Base-by-base conservation (phyloP, 2,797 vertebrate genomes). In the Hippoglossus hippoglossus region DNA sequence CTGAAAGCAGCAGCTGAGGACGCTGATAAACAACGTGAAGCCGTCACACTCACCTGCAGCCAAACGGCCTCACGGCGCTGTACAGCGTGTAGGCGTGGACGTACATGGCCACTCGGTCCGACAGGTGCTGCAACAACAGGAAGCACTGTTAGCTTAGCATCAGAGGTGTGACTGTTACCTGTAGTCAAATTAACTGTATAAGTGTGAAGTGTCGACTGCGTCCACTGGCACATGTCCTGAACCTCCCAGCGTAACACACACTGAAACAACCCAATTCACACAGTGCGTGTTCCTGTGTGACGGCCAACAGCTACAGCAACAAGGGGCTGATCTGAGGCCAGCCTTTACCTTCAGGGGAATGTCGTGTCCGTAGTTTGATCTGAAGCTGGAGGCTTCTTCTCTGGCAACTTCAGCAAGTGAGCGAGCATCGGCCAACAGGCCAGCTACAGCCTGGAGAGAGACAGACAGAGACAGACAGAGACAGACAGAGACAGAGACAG, bases 81-180 rank as follows among this genome's bases (percentile, higher is more conserved):
- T 99, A 99, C 55, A 99, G 94, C 0, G 98, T 99, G 90, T 99
- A 99, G 6, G 98, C 97, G 4, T 99, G 98, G 46, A 97, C 98
- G 0, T 99, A 99, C 98, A 99, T 99, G 65, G 98, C 97, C 84
- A 99, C 97, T 94, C 98, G 92, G 85, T 99, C 98, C 1, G 98
- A 95, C 56, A 99, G 95, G 86, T 99, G 97, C 98, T 99, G 80
- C 1, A 66, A 80, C 6, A 18, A 80, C 53, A 84, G 24, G 16
- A 71, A n/a, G 52, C 0, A n/a, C 0, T 0, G 50, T 77, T 80
- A 74, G 69, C 36, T 26, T 31, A 59, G 19, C 50, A 50, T 46
- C 21, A 15, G 22, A 12, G 11, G 10, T 36, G 34, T 3, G 10
- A 36, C 34, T 11, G 34, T 36, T 12, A 11, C 10, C 34, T 31